phyloP scores from a whole-genome alignment of 2,797 vertebrate genomes.

The Parauchenoglanis punctatus region DNA sequence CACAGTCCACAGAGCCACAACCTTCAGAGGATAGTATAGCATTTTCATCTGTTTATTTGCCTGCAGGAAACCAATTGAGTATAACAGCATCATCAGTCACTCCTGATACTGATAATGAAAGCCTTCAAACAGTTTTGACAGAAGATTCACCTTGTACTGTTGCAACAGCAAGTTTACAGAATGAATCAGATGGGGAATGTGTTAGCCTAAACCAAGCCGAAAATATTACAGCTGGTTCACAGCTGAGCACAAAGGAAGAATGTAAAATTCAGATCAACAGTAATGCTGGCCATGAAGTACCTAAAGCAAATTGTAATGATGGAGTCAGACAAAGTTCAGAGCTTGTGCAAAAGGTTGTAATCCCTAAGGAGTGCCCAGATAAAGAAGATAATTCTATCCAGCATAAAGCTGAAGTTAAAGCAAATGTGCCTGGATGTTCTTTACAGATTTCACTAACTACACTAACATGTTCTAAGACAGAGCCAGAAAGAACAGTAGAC shows the following conservation, averaged over 20 bases:
- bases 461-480: neutral
- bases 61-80: neutral
- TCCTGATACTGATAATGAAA: neutral
- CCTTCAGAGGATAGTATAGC: neutral
- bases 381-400: neutral
- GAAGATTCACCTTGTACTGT: neutral
- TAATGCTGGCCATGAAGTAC: conserved; percentile 19
- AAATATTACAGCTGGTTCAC: conserved; percentile 27
- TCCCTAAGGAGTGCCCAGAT: neutral
- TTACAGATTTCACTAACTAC: neutral
- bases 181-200: conserved; percentile 26
- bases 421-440: neutral
- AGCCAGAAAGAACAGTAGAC: conserved; percentile 3
- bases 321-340: conserved; percentile 27
- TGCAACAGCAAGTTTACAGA: conserved; percentile 14
- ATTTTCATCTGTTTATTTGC: neutral
- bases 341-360: neutral
- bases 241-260: neutral
- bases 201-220: neutral
- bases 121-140: neutral
- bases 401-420: neutral
- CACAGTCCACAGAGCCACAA: neutral
- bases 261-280: neutral
- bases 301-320: neutral
- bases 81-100: neutral